Conservation (phyloP, 2,888 invertebrate genomes). For the Catocala fraxini region DNA sequence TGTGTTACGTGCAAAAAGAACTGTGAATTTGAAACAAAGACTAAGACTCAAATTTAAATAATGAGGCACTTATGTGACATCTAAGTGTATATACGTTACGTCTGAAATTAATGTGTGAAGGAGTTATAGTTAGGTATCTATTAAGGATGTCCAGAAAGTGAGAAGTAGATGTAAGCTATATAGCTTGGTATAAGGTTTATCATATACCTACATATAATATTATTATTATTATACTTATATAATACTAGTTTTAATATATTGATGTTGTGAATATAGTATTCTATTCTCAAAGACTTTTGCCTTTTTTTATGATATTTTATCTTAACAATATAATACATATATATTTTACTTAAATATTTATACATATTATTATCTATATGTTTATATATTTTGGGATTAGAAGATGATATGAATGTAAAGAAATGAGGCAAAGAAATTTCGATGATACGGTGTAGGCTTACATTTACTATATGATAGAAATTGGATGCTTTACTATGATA, state of each 20-base stretch:
- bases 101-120: slow-evolving; percentile 39
- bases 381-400: background rate
- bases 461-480: slow-evolving; percentile 8
- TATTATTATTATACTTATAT: slow-evolving; percentile 31
- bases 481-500: background rate
- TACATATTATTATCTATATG: slow-evolving; percentile 4
- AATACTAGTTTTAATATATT: slow-evolving; percentile 46
- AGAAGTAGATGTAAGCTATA: slow-evolving; percentile 61
- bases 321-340: slow-evolving; percentile 21
- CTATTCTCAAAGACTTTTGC: slow-evolving; percentile 65
- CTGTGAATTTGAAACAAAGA: no score
- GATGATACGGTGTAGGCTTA: background rate
- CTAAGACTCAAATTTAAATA: no score
- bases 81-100: slow-evolving; percentile 25
- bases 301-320: slow-evolving; percentile 59
- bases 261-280: slow-evolving; percentile 58
- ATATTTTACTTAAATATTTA: slow-evolving; percentile 7
- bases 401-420: background rate
- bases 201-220: slow-evolving; percentile 33
- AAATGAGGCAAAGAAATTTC: background rate
- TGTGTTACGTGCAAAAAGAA: no score
- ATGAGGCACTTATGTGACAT: background rate
- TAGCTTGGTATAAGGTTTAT: slow-evolving; percentile 42
- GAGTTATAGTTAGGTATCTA: slow-evolving; percentile 48
- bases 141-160: slow-evolving; percentile 74